phyloP scores from a whole-genome alignment of 2,888 invertebrate species.

The Sericinus montela region DNA sequence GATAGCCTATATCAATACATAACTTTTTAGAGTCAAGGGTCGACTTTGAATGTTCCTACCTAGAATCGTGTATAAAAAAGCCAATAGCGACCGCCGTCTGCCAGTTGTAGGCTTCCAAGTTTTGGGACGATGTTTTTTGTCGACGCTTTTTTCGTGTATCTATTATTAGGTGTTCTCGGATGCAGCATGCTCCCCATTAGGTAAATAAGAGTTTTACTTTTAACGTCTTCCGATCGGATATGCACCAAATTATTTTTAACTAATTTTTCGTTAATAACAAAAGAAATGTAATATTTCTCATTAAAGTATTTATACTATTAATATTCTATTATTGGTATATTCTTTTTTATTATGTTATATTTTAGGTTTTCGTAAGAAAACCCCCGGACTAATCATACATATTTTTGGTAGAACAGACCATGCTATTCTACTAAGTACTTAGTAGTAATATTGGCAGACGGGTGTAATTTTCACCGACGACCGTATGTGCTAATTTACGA shows the following conservation, averaged over 20 bases:
- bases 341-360: neutral
- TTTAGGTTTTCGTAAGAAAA: neutral
- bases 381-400: no score
- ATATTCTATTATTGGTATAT: neutral
- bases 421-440: no score
- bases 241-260: constrained; percentile 9
- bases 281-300: neutral
- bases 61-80: constrained; percentile 44
- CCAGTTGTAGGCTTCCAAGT: constrained; percentile 51
- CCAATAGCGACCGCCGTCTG: constrained; percentile 40
- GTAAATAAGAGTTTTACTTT: constrained; percentile 36
- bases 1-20: constrained; percentile 62
- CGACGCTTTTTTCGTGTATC: constrained; percentile 42
- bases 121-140: constrained; percentile 63
- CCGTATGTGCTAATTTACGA: no score
- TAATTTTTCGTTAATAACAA: neutral
- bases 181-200: constrained; percentile 39
- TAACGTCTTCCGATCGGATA: constrained; percentile 31
- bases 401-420: no score
- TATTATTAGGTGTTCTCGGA: constrained; percentile 63
- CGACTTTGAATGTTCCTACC: constrained; percentile 29
- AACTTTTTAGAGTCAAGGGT: constrained; percentile 37
- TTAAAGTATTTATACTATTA: no score
- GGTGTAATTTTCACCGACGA: no score
- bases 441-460: no score